A percentile compares a stretch with the other conserved stretches of the same genome.
These are phyloP conservation scores for Tricholauxania praeusta DNA, from an alignment of 2,888 invertebrate species.

Conservation along the genomic window DNA sequence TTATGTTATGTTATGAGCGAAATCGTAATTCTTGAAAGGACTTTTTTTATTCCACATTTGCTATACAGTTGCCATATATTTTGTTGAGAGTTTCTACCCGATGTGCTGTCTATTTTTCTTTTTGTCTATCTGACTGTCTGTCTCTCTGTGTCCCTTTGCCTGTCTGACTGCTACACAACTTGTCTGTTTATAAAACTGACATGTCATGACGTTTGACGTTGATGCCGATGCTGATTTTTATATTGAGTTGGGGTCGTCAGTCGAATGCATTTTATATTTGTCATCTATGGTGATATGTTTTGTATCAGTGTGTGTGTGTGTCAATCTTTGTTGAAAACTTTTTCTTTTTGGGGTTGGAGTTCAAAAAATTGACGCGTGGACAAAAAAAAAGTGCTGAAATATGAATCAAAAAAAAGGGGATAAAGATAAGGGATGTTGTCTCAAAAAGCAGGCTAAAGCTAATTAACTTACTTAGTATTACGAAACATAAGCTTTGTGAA, in stretches of 20 bases:
- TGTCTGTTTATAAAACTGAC: neutral
- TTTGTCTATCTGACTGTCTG: no score
- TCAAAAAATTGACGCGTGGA: constrained; percentile 18
- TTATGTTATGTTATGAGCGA: no score
- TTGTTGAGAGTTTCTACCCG: no score
- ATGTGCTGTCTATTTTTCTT: no score
- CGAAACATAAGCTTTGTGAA: no score
- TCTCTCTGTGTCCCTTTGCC: no score
- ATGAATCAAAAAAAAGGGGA: neutral
- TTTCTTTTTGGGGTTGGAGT: constrained; percentile 12
- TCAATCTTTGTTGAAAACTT: neutral
- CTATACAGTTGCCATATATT: no score
- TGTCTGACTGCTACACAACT: no score
- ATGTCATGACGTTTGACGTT: constrained; percentile 7
- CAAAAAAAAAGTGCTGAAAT: constrained; percentile 7
- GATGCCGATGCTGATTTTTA: constrained; percentile 22
- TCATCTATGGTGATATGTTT: neutral
- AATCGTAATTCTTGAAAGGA: no score
- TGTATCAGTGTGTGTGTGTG: neutral
- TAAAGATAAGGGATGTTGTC: neutral
- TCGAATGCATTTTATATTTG: no score
- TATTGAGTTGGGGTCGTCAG: constrained; percentile 25
- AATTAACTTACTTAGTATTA: constrained; percentile 1
- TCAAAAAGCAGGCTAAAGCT: neutral
- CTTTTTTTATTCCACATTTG: no score